Evolutionary conservation across 2,888 invertebrate genomes (phyloP).

Genomic region (Hipparchia semele): DNA sequence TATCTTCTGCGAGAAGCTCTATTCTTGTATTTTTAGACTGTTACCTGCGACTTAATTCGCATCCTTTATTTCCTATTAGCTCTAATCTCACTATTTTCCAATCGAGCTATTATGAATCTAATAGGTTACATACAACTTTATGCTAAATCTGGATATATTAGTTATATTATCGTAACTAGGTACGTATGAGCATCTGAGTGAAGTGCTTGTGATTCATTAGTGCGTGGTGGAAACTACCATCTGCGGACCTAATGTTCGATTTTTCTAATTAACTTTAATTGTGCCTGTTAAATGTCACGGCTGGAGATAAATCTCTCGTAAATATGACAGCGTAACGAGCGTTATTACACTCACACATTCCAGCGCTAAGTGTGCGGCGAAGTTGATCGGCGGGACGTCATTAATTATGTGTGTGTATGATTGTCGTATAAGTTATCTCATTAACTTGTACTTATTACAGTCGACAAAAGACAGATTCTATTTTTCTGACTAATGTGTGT

Average conservation of each 20-base stretch:
- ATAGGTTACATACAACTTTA: too few relatives aligned
- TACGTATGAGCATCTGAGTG: too few relatives aligned
- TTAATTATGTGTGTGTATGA: background rate
- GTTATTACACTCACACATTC: background rate
- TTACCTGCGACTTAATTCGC: too few relatives aligned
- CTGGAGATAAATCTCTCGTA: conserved; percentile 7
- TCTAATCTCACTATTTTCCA: too few relatives aligned
- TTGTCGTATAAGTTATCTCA: background rate
- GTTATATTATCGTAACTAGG: too few relatives aligned
- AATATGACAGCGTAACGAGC: conserved; percentile 9
- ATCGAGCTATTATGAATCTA: too few relatives aligned
- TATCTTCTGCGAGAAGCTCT: background rate
- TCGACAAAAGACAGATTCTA: too few relatives aligned
- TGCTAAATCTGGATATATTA: too few relatives aligned
- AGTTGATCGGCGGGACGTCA: background rate
- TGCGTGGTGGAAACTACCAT: background rate
- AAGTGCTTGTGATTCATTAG: background rate
- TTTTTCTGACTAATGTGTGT: too few relatives aligned
- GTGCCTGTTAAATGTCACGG: conserved; percentile 1
- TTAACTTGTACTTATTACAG: too few relatives aligned
- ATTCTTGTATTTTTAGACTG: too few relatives aligned
- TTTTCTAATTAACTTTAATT: conserved; percentile 17
- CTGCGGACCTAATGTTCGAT: background rate
- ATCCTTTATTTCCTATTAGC: too few relatives aligned
- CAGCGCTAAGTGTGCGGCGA: background rate